These are phyloP conservation scores for Mimumesa dahlbomi DNA, from an alignment of 2,888 invertebrate species.

Conservation along the genomic window DNA sequence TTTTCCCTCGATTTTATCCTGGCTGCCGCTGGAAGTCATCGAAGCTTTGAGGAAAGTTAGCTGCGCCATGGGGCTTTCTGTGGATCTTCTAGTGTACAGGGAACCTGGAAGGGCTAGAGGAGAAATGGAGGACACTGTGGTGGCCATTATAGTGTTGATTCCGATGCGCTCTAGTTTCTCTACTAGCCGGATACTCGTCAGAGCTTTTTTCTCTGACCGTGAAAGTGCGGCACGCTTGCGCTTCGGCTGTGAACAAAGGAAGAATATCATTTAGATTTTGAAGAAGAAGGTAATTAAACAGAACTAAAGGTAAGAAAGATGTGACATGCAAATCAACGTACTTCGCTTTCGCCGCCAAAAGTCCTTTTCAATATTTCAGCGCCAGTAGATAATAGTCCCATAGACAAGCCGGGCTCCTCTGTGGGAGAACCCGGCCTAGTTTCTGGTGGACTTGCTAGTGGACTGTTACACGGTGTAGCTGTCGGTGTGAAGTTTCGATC, in stretches of 20 bases:
- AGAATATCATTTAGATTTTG: too few relatives aligned
- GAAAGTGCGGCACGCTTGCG: constrained; percentile 74
- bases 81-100: constrained; percentile 83
- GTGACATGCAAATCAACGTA: neutral
- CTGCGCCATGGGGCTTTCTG: constrained; percentile 91
- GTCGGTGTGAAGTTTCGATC: constrained; percentile 88
- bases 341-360: constrained; percentile 81
- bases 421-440: constrained; percentile 83
- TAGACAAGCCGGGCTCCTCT: constrained; percentile 65
- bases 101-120: constrained; percentile 85
- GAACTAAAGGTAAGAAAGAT: neutral
- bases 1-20: constrained; percentile 69
- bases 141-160: constrained; percentile 85
- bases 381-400: constrained; percentile 84
- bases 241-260: constrained; percentile 69
- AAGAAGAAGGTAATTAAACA: constrained; percentile 42
- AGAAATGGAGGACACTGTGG: constrained; percentile 82
- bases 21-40: constrained; percentile 77
- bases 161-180: constrained; percentile 87
- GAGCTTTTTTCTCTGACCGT: constrained; percentile 77
- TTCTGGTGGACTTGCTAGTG: constrained; percentile 85
- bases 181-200: constrained; percentile 83
- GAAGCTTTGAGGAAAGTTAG: constrained; percentile 86
- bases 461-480: constrained; percentile 94
- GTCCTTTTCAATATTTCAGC: constrained; percentile 86